phyloP scores from a whole-genome alignment of 2,888 invertebrate species.

The Oscheius sp. region DNA sequence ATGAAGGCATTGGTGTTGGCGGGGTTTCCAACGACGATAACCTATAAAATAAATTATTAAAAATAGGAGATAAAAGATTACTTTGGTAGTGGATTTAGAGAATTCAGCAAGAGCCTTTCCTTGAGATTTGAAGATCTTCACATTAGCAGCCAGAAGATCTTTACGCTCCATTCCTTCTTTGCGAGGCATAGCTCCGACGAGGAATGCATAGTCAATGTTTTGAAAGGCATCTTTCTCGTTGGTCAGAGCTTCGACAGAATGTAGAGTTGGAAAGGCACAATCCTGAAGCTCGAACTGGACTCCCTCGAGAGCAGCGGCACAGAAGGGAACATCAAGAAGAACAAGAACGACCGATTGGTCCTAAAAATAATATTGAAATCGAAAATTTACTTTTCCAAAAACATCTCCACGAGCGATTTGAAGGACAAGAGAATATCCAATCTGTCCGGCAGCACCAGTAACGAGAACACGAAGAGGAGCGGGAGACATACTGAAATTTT shows the following conservation, averaged over 20 bases:
- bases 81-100: constrained; percentile 91
- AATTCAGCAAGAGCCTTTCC: constrained; percentile 89
- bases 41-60: constrained; percentile 64
- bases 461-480: constrained; percentile 76
- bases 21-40: constrained; percentile 96
- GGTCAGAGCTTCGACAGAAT: constrained; percentile 85
- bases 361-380: constrained; percentile 10
- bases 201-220: constrained; percentile 91
- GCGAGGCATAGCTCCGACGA: constrained; percentile 97
- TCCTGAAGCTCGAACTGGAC: constrained; percentile 97
- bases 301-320: constrained; percentile 95
- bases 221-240: constrained; percentile 91
- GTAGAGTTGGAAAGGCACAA: constrained; percentile 88
- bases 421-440: constrained; percentile 93
- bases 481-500: no score
- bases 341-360: constrained; percentile 81
- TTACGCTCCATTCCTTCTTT: constrained; percentile 98
- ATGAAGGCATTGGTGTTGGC: constrained; percentile 98
- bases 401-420: constrained; percentile 81
- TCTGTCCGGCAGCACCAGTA: constrained; percentile 98
- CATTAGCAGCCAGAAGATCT: constrained; percentile 94
- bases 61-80: constrained; percentile 64
- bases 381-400: constrained; percentile 42
- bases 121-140: constrained; percentile 95
- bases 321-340: constrained; percentile 91